Percentiles rank a stretch among this genome's conserved stretches.
Conservation (phyloP, 2,113 vertebrate genomes). For the Xenopus borealis region DNA sequence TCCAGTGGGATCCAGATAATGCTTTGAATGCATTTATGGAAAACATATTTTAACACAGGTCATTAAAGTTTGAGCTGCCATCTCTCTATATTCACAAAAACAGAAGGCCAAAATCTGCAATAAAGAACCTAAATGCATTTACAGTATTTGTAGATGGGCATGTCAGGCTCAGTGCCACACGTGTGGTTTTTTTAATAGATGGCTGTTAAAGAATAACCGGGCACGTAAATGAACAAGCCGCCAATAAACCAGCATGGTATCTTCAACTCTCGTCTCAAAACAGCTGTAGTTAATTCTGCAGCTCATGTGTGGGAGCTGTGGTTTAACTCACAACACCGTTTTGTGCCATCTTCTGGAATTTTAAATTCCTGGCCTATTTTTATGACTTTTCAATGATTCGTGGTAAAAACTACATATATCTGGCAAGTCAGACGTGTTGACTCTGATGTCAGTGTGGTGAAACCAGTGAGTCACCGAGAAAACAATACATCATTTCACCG, state of each 20-base stretch:
- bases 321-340: constrained; percentile 4
- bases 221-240: not conserved
- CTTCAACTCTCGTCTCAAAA: not conserved
- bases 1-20: too few relatives aligned
- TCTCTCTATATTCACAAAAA: too few relatives aligned
- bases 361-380: constrained; percentile 4
- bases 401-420: not conserved
- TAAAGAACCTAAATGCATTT: too few relatives aligned
- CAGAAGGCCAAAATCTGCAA: too few relatives aligned
- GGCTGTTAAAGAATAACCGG: not conserved
- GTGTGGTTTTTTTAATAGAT: constrained; percentile 8
- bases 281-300: constrained; percentile 4
- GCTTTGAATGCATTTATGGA: too few relatives aligned
- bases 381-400: not conserved
- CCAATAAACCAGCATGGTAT: not conserved
- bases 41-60: too few relatives aligned
- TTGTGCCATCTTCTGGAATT: constrained; percentile 4
- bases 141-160: too few relatives aligned
- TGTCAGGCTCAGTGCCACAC: not conserved
- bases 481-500: not conserved
- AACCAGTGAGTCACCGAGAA: not conserved
- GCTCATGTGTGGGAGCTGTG: constrained; percentile 6
- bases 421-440: constrained; percentile 2
- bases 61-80: too few relatives aligned
- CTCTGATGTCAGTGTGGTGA: constrained; percentile 4